Conservation (phyloP, 2,888 invertebrate genomes). For the Allygus modestus region DNA sequence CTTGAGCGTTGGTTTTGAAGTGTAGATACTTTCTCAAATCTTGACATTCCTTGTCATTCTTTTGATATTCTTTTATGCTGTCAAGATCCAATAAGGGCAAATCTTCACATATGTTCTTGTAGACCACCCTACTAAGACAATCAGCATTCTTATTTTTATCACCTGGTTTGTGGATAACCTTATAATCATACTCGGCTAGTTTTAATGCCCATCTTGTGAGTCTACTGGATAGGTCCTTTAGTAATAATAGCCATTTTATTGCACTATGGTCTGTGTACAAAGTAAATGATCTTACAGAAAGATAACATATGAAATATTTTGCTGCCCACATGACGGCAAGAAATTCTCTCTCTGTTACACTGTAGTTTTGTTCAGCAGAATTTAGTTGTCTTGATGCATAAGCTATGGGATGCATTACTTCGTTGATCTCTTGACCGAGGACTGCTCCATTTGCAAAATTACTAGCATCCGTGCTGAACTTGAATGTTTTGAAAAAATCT, state of each 20-base stretch:
- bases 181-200: slow-evolving; percentile 62
- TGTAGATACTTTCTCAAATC: not conserved
- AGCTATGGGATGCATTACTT: slow-evolving; percentile 72
- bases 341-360: slow-evolving; percentile 71
- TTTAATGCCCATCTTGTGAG: slow-evolving; percentile 64
- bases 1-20: slow-evolving; percentile 18
- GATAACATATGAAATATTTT: slow-evolving; percentile 71
- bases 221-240: slow-evolving; percentile 64
- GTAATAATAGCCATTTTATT: slow-evolving; percentile 62
- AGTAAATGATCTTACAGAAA: slow-evolving; percentile 54
- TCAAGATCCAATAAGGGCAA: not conserved
- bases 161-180: slow-evolving; percentile 65
- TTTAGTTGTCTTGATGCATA: slow-evolving; percentile 71
- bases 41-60: not conserved
- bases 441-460: slow-evolving; percentile 71
- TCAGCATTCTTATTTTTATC: slow-evolving; percentile 62
- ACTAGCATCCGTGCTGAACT: slow-evolving; percentile 70
- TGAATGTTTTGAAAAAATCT: slow-evolving; percentile 61
- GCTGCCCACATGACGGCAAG: slow-evolving; percentile 71
- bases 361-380: slow-evolving; percentile 70
- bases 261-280: slow-evolving; percentile 66
- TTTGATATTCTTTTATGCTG: slow-evolving; percentile 13
- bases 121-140: slow-evolving; percentile 52
- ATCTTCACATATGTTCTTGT: not conserved
- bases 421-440: slow-evolving; percentile 69